Percentiles rank a stretch among this genome's conserved stretches.
Conservation (phyloP, 2,797 vertebrate species). For the Pseudomugil gertrudae region DNA sequence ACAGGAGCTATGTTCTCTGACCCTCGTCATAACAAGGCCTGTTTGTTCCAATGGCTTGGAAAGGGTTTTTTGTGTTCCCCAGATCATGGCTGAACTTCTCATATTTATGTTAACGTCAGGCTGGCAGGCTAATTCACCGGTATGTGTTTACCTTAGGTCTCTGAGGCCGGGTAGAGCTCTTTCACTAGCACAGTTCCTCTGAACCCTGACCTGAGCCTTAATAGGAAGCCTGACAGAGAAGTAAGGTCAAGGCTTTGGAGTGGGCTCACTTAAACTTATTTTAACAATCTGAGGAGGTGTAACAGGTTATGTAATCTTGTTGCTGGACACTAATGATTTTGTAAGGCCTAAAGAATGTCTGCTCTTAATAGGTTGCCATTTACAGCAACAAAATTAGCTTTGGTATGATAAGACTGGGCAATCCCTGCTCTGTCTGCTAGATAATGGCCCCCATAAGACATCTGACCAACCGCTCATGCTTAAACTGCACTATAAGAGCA, state of each 20-base stretch:
- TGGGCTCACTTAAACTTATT: constrained; percentile 53
- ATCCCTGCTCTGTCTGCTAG: constrained; percentile 57
- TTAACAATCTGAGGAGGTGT: constrained; percentile 72
- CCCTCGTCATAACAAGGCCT: constrained; percentile 37
- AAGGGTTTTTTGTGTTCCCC: constrained; percentile 27
- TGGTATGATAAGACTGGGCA: constrained; percentile 51
- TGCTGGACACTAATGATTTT: constrained; percentile 56
- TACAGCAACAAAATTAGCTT: constrained; percentile 69
- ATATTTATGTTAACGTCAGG: constrained; percentile 67
- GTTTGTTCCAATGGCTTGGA: constrained; percentile 52
- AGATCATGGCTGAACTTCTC: constrained; percentile 70
- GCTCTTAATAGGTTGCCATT: constrained; percentile 69
- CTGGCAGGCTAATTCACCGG: constrained; percentile 66
- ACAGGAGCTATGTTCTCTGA: constrained; percentile 22
- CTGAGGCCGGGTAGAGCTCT: constrained; percentile 50
- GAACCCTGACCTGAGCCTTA: constrained; percentile 68
- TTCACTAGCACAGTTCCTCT: constrained; percentile 54
- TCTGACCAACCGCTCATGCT: constrained; percentile 51
- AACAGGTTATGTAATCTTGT: constrained; percentile 71
- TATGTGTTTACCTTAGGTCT: constrained; percentile 75
- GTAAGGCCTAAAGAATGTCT: constrained; percentile 61
- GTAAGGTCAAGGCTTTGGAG: constrained; percentile 57
- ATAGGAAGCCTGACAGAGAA: constrained; percentile 53
- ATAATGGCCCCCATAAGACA: constrained; percentile 46
- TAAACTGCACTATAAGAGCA: constrained; percentile 32